Evolutionary conservation across 35 echinoderm and acorn worm genomes (phyloP).

Genomic region (Lytechinus pictus): DNA sequence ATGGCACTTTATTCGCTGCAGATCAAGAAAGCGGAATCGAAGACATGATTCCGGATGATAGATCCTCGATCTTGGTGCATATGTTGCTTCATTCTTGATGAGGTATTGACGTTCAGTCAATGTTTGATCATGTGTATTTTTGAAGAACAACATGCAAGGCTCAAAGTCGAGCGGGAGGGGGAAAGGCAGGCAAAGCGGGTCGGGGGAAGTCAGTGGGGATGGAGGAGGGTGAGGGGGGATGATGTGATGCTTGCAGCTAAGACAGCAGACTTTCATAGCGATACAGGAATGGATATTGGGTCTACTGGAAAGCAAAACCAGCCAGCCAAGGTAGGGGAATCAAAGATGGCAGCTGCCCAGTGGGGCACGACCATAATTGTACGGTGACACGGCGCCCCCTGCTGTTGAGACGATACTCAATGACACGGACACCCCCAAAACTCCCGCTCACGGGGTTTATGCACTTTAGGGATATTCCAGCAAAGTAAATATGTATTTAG

Average conservation of each 20-base stretch:
- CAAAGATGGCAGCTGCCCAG: slow-evolving; percentile 34
- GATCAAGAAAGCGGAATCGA: slow-evolving; percentile 1
- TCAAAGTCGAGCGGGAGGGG: background rate
- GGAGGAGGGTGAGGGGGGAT: background rate
- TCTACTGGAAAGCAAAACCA: background rate
- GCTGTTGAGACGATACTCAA: background rate
- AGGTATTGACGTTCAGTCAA: slow-evolving; percentile 32
- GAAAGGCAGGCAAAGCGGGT: background rate
- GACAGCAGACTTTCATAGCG: background rate
- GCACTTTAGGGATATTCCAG: slow-evolving; percentile 27
- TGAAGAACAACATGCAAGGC: background rate
- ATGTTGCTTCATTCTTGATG: slow-evolving; percentile 28
- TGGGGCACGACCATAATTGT: slow-evolving; percentile 22
- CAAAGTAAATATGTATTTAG: slow-evolving; percentile 24
- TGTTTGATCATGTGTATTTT: slow-evolving; percentile 31
- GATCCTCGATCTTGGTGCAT: background rate
- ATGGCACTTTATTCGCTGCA: slow-evolving; percentile 36
- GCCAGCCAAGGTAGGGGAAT: background rate
- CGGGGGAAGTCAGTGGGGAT: background rate
- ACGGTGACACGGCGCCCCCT: slow-evolving; percentile 3
- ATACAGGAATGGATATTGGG: background rate
- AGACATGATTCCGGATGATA: slow-evolving; percentile 30
- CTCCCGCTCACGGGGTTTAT: background rate
- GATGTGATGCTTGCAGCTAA: background rate
- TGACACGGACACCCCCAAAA: slow-evolving; percentile 41